Evolutionary conservation across 1,140 invertebrate species (phyloP), one percentile per base, ranked within the genome.

Genomic region (Phocides pigmalion): DNA sequence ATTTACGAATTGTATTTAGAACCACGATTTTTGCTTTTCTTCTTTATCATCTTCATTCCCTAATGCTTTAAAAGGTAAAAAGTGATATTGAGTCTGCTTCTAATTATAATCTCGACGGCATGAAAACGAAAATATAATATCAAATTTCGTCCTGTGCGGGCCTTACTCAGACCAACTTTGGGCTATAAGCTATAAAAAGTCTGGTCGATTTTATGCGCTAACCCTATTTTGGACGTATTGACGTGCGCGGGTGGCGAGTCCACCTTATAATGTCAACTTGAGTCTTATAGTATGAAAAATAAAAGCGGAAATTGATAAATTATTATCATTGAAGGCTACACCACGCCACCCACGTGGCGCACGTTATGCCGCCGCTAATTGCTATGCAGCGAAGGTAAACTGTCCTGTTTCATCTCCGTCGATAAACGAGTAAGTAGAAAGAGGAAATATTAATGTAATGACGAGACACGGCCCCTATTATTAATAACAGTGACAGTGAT

Each of bases 271-370:
- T 44, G 42, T 59, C 42, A 46, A 46, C 56, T 42, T 25, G 41
- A 59, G 56, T 12, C 56, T 46, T 59, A 47, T 12, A 17, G 9
- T 42, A 19, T 47, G 20, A 47, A 46, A 59, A 59, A 59, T 59
- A 46, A 47, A 47, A 59, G 42, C 56, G 56, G 56, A 59, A 59
- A 59, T 59, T 59, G 41, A 25, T 35, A 46, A 47, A 37, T 53
- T 35, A 56, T 42, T 1, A 46, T 41, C 42, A 16, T 25, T 25
- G 41, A 59, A 35, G 15, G n/a, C 53, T n/a, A 28, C 39, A 44
- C 15, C 22, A 20, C 35, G 25, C 54, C 54, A 59, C 54, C 54
- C 54, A 59, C 54, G 42, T 59, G 54, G 54, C 41, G 22, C 16
- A 35, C 28, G 41, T 35, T 16, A 59, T 35, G 41, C 54, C 25